Evolutionary conservation across 2,797 vertebrate genomes (phyloP), one percentile per base, ranked within the genome.

Genomic region (Rhinatrema bivittatum): DNA sequence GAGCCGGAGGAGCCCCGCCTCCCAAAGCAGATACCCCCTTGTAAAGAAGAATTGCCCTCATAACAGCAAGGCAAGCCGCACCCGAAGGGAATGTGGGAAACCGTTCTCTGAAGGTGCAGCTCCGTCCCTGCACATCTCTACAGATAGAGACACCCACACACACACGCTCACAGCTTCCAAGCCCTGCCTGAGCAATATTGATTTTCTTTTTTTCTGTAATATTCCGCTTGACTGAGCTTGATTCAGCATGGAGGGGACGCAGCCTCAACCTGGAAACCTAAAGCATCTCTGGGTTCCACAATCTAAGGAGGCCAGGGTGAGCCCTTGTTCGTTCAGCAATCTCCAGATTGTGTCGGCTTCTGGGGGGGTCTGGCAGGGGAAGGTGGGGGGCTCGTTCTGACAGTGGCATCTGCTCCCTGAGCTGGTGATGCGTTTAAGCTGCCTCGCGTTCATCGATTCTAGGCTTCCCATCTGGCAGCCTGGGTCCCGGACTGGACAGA

Each of bases 191-290:
- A 56, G 46, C 50, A 65, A 67, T 65, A 70, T 60, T 50, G 54
- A 70, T 69, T 69, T 49, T 39, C 19, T 51, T 20, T 45, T 47
- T 19, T 53, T 38, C 42, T 32, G 53, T 54, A 71, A 67, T 69
- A 73, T 64, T 73, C 67, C 13, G 47, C 72, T 65, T 72, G 62
- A 66, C 51, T 60, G 65, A 64, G 57, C 65, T n/a, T 65, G 65
- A 71, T 71, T 72, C 53, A 62, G 65, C 69, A 70, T 60, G 51
- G 50, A 69, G 64, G 62, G 64, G 62, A 75, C 60, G 50, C 53
- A 58, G 62, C 39, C 46, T 51, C 46, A 56, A 60, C 52, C 65
- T 54, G 40, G 71, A 62, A 64, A 72, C 60, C 56, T 60, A 58
- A 66, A 61, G 43, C 62, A 41, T 65, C 65, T 65, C 72, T 74